These are phyloP conservation scores for Drusus annulatus DNA, from an alignment of 1,140 invertebrate genomes.

Conservation along the genomic window DNA sequence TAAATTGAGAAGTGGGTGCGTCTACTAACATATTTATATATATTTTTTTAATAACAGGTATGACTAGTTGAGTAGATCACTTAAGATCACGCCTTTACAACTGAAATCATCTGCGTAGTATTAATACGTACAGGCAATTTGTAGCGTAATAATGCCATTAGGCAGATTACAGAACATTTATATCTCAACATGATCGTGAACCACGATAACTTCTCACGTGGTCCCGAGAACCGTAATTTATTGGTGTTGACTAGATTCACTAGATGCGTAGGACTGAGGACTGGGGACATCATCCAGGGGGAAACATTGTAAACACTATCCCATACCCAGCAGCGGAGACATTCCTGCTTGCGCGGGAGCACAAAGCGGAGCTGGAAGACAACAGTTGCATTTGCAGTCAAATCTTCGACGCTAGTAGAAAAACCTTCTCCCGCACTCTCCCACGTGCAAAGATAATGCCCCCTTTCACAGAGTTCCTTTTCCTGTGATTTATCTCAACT, in stretches of 20 bases:
- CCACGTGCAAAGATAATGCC: neutral
- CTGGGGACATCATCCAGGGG: constrained; percentile 16
- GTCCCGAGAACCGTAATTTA: neutral
- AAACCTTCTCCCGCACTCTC: neutral
- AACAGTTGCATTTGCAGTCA: neutral
- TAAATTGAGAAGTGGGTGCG: too few species aligned
- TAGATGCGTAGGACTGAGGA: constrained; percentile 2
- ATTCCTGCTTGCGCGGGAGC: constrained; percentile 32
- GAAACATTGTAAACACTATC: constrained; percentile 41
- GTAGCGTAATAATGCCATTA: neutral
- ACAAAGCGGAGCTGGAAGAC: constrained; percentile 7
- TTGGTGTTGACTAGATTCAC: neutral
- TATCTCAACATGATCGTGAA: neutral
- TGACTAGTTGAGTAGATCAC: too few species aligned
- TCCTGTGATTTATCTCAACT: neutral
- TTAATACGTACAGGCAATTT: neutral
- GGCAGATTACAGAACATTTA: constrained; percentile 9
- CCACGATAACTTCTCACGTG: constrained; percentile 16
- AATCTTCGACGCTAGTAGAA: neutral
- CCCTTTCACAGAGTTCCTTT: neutral
- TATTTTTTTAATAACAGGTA: too few species aligned
- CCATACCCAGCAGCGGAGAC: constrained; percentile 20
- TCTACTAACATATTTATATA: too few species aligned
- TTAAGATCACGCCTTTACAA: too few species aligned
- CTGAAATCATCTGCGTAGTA: too few species aligned